A percentile compares a stretch with the other conserved stretches of the same genome.
Evolutionary conservation across 2,797 vertebrate genomes (phyloP).

Genomic region (Bovichtus variegatus): DNA sequence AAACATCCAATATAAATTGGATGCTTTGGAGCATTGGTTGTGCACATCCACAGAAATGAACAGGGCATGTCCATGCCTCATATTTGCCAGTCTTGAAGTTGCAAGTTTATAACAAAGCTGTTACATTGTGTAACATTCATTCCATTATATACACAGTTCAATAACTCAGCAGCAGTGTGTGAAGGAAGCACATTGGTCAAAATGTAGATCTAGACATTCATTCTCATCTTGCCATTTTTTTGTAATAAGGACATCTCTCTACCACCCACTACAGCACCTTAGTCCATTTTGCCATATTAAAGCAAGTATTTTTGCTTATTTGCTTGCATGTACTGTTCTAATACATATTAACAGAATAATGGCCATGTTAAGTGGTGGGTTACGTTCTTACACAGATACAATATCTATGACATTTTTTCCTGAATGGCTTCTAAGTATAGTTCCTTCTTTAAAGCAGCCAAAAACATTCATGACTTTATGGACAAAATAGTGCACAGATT

Average conservation of each 20-base stretch:
- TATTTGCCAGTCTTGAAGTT: not conserved
- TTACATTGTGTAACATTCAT: not conserved
- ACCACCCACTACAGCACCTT: conserved; percentile 9
- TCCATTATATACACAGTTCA: not conserved
- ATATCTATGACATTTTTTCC: not conserved
- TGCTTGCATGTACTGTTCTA: not conserved
- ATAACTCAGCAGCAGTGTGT: not conserved
- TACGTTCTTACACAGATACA: not conserved
- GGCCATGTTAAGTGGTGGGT: not conserved
- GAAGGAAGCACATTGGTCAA: not conserved
- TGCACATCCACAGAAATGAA: not conserved
- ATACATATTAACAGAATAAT: not conserved
- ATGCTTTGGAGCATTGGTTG: not conserved
- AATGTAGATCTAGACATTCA: conserved; percentile 17
- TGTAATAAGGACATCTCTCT: conserved; percentile 6
- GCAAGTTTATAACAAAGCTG: not conserved
- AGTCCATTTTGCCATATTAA: conserved; percentile 47
- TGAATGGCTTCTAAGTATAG: not conserved
- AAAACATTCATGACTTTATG: not conserved
- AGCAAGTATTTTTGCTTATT: not conserved
- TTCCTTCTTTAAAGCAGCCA: not conserved
- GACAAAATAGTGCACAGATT: not conserved
- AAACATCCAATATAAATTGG: not conserved
- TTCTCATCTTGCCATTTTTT: not conserved
- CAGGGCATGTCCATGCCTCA: not conserved